Evolutionary conservation across 2,797 vertebrate genomes (phyloP), one percentile per base, ranked within the genome.

Genomic region (Oryzias sinensis): DNA sequence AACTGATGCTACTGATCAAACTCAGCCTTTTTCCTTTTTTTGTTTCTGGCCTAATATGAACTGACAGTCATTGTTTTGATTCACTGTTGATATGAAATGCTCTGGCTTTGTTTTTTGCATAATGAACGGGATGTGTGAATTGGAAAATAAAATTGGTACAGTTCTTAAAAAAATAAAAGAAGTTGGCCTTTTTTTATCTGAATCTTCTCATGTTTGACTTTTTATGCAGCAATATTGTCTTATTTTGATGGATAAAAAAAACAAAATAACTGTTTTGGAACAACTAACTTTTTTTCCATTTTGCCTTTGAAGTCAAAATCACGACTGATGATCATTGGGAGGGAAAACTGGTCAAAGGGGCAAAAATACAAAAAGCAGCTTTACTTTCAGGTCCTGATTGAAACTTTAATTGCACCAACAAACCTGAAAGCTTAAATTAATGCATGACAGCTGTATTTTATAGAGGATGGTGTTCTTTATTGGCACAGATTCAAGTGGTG

Each of bases 101-200:
- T 90, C 84, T 46, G 88, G 69, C 83, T 82, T 83, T 87, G 87
- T 81, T 93, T 93, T 90, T 89, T 91, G 84, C 91, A 86, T 82
- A 88, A 74, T 89, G 77, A 82, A 86, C 78, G 76, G 67, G 85
- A 89, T 87, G 80, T 92, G 89, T 92, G 87, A 89, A 90, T 83
- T 91, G 87, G 91, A 87, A 79, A 89, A 89, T 94, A 91, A 91
- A 91, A 90, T 89, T 92, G 90, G 88, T 93, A 92, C 90, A 87
- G 91, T 91, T 90, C 76, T 79, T 82, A 84, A 44, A 65, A 55
- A 53, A 16, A 45, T 16, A n/a, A 45, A 20, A 42, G 27, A 59
- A 14, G 13, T 27, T 42, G 57, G 33, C 27, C 47, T 53, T 14
- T 59, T 62, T 7, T 46, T 57, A 7, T 1, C 11, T 33, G 29